phyloP scores from a whole-genome alignment of 2,888 invertebrate species.

The Eupithecia dodoneata region DNA sequence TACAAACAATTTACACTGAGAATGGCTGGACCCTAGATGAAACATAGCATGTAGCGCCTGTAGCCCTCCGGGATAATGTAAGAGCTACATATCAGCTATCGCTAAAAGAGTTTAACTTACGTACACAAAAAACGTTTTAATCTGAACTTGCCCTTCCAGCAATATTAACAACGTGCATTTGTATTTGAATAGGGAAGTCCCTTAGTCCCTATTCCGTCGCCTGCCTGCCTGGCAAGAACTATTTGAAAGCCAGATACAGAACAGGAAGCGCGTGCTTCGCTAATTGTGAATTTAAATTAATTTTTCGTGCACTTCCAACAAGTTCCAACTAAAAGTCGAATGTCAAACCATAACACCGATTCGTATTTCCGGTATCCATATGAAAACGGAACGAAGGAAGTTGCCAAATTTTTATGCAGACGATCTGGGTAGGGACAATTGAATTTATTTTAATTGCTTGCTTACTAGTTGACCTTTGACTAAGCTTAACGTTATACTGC shows the following conservation, averaged over 20 bases:
- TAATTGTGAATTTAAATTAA: neutral
- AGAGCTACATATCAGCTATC: neutral
- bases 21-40: neutral
- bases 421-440: neutral
- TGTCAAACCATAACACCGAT: conserved; percentile 42
- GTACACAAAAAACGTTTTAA: neutral
- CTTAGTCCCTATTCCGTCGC: neutral
- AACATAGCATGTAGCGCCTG: neutral
- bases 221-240: neutral
- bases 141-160: neutral
- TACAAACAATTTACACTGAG: no score
- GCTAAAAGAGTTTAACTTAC: neutral
- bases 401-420: conserved; percentile 40
- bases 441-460: conserved; percentile 1
- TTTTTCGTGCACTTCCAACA: conserved; percentile 18
- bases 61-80: neutral
- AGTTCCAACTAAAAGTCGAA: conserved; percentile 23
- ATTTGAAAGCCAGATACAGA: neutral
- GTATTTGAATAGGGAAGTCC: neutral
- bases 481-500: neutral
- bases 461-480: neutral
- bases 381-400: conserved; percentile 39
- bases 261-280: conserved; percentile 6
- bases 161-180: neutral
- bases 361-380: conserved; percentile 42